Evolutionary conservation across 2,113 vertebrate genomes (phyloP).

Genomic region (Cephalophus harveyi): DNA sequence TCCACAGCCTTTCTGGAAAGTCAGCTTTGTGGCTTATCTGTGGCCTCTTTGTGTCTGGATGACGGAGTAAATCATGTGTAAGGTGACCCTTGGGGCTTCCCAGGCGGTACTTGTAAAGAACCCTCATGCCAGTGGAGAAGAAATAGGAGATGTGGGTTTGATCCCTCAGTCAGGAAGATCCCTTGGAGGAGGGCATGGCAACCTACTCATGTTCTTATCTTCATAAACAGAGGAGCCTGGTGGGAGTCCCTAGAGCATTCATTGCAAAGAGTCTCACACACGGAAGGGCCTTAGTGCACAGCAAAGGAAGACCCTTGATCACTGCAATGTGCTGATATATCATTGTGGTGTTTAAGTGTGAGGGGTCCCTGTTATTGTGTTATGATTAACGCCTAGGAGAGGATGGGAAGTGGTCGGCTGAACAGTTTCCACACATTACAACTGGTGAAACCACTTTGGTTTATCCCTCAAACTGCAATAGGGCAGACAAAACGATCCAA

Average conservation of each 20-base stretch:
- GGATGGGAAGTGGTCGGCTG: not conserved
- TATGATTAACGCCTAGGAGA: not conserved
- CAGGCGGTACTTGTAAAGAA: not conserved
- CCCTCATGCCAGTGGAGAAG: not conserved
- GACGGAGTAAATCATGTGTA: constrained; percentile 41
- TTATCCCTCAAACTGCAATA: not conserved
- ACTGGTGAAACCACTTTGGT: not conserved
- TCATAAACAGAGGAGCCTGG: not conserved
- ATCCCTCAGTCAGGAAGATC: not conserved
- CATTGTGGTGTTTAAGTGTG: not conserved
- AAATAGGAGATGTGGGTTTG: not conserved
- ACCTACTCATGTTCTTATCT: not conserved
- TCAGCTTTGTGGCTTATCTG: not conserved
- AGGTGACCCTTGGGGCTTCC: not conserved
- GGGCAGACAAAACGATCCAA: not conserved
- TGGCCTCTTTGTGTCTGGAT: not conserved
- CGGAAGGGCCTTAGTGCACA: not conserved
- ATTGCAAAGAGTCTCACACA: not conserved
- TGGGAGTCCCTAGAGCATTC: not conserved
- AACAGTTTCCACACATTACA: not conserved
- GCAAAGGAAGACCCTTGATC: not conserved
- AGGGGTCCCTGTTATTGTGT: not conserved
- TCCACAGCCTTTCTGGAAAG: not conserved
- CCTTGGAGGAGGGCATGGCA: not conserved
- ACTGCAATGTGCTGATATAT: not conserved